Conservation (phyloP, 2,888 invertebrate genomes). For the Cylindroiulus punctatus region DNA sequence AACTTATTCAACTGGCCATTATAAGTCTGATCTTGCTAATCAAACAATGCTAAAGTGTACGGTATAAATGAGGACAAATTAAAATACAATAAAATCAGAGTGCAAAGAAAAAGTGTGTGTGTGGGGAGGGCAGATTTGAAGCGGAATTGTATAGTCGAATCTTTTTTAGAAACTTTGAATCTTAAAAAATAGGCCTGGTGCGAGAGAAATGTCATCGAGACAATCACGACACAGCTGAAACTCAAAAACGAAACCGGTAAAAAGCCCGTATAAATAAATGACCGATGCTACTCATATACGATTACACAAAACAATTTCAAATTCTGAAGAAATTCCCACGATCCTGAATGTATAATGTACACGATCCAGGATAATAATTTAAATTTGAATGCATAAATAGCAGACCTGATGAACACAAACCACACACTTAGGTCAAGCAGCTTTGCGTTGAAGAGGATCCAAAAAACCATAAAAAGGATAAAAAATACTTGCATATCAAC, state of each 20-base stretch:
- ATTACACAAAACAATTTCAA: conserved; percentile 43
- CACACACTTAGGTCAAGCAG: not conserved
- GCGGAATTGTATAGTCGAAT: not conserved
- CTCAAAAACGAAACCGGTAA: not conserved
- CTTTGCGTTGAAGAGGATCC: conserved; percentile 16
- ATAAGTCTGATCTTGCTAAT: not conserved
- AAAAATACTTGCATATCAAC: conserved; percentile 1
- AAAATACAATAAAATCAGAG: not conserved
- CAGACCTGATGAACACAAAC: conserved; percentile 48
- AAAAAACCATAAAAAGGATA: conserved; percentile 28
- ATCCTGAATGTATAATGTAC: conserved; percentile 39
- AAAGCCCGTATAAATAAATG: conserved; percentile 45
- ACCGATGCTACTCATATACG: conserved; percentile 14
- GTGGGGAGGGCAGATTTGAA: not conserved
- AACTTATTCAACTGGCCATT: conserved; percentile 22
- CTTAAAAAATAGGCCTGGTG: conserved; percentile 31
- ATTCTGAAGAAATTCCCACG: not conserved
- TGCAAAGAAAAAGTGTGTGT: not conserved
- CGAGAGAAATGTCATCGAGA: conserved; percentile 29
- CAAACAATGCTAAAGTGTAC: not conserved
- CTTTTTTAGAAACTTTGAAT: not conserved
- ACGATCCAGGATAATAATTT: conserved; percentile 45
- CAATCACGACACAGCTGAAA: conserved; percentile 3
- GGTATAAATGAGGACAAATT: not conserved
- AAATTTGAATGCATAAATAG: conserved; percentile 51